A percentile compares a stretch with the other conserved stretches of the same genome.
These are phyloP conservation scores for Tapirus indicus DNA, from an alignment of 2,797 vertebrate genomes.

Conservation along the genomic window DNA sequence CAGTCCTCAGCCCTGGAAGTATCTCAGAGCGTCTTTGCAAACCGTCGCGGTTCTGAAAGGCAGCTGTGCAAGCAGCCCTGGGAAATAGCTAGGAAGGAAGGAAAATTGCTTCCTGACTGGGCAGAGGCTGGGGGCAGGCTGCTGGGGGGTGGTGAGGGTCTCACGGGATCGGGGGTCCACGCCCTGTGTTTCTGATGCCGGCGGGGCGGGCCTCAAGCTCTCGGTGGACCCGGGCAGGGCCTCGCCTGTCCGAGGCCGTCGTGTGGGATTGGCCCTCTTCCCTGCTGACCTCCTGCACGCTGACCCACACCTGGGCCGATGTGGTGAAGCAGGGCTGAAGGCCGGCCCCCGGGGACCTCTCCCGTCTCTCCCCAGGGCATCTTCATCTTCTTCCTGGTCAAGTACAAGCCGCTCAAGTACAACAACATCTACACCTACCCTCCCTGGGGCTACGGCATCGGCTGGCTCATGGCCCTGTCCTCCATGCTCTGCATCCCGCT, in stretches of 20 bases:
- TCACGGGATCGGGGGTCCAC: background rate
- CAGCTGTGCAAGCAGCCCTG: background rate
- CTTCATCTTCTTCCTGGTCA: constrained; percentile 99
- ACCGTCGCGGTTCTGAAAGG: background rate
- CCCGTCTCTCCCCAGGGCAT: constrained; percentile 90
- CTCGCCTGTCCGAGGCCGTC: background rate
- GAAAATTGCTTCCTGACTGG: background rate
- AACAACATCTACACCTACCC: constrained; percentile 98
- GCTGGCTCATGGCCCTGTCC: constrained; percentile 98
- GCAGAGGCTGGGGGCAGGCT: background rate
- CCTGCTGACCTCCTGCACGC: background rate
- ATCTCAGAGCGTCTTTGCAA: background rate
- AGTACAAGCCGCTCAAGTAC: constrained; percentile 98
- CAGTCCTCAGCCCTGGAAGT: background rate
- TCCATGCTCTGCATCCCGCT: constrained; percentile 99
- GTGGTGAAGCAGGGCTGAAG: background rate
- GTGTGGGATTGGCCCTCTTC: accelerated
- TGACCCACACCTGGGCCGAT: background rate
- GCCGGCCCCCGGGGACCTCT: background rate
- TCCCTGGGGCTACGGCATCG: constrained; percentile 97
- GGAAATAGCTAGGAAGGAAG: background rate
- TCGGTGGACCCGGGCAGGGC: background rate
- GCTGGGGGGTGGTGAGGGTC: accelerated
- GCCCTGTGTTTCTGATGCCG: too few species aligned
- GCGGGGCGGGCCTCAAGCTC: background rate